phyloP scores from a whole-genome alignment of 2,888 invertebrate species.

The Eupelmus urozonus region DNA sequence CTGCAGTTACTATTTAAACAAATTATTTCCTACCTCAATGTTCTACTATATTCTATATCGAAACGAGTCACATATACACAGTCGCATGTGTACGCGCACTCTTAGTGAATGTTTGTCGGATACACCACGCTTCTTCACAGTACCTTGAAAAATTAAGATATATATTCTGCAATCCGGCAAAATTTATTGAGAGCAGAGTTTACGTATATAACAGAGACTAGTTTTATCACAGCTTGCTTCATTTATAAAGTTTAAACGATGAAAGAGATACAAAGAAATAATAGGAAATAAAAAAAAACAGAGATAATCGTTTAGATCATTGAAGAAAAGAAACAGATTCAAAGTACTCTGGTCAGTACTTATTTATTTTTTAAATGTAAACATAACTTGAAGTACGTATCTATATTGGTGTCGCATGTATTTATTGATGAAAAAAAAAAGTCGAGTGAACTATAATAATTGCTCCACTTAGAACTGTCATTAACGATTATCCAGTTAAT shows the following conservation, averaged over 20 bases:
- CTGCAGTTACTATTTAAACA: slow-evolving; percentile 47
- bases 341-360: slow-evolving; percentile 56
- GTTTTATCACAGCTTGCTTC: slow-evolving; percentile 30
- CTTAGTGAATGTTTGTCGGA: slow-evolving; percentile 39
- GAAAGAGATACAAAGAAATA: slow-evolving; percentile 24
- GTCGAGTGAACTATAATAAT: slow-evolving; percentile 29
- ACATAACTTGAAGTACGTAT: slow-evolving; percentile 38
- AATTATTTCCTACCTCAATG: slow-evolving; percentile 55
- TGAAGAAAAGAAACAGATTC: slow-evolving; percentile 17
- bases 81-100: slow-evolving; percentile 13
- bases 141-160: slow-evolving; percentile 42
- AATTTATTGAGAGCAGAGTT: slow-evolving; percentile 26
- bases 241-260: slow-evolving; percentile 39
- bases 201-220: slow-evolving; percentile 19
- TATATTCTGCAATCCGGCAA: slow-evolving; percentile 19
- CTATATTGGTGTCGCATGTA: slow-evolving; percentile 45
- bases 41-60: slow-evolving; percentile 44
- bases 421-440: slow-evolving; percentile 29
- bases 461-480: slow-evolving; percentile 28
- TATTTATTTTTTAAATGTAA: slow-evolving; percentile 57
- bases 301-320: slow-evolving; percentile 38
- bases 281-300: slow-evolving; percentile 1
- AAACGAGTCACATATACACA: slow-evolving; percentile 15
- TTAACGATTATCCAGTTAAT: slow-evolving; percentile 39
- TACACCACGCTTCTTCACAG: slow-evolving; percentile 39